Base-by-base conservation (phyloP, 2,888 invertebrate genomes). In the Embidobia sp. region DNA sequence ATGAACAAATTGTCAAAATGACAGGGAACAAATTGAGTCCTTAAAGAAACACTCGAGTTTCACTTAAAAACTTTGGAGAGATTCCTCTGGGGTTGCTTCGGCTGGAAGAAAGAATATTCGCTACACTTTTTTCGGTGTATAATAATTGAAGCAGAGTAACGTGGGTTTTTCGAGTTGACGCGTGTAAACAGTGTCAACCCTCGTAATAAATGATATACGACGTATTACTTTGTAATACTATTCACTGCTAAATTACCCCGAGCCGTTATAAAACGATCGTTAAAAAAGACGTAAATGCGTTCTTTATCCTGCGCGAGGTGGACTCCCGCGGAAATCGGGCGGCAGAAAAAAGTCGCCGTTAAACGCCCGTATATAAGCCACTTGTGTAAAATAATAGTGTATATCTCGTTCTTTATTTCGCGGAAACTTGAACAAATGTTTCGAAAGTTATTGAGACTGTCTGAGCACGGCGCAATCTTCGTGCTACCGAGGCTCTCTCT, bases 401-500 rank as follows among this genome's bases (percentile, higher is more conserved):
- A 40, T 57, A 67, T 57, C 40, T 48, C 27, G 44, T 48, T 40
- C 57, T 57, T 57, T 48, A 67, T 67, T 57, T 46, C 46, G 48
- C 57, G 48, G 44, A 57, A 57, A 67, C 29, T 48, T 42, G 49
- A 59, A 69, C 49, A 59, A 69, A 69, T 49, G 59, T 59, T 51
- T 59, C 59, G 57, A 69, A 69, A 69, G 69, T 69, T 69, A 69
- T 59, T 59, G 69, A 57, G 49, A 66, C 44, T 49, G 73, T 57
- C 73, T 46, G 64, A 49, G 64, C 67, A 46, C 67, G 37, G 42
- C 22, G 29, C 61, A 46, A 46, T 53, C 61, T 49, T 27, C 59
- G 59, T 16, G 42, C 61, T 53, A 35, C 61, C 69, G 40, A 33
- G 55, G 15, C 63, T 61, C 67, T 74, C 57, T 63, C 72, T 73